Evolutionary conservation across 2,113 vertebrate genomes (phyloP).

Genomic region (Myotis yumanensis): DNA sequence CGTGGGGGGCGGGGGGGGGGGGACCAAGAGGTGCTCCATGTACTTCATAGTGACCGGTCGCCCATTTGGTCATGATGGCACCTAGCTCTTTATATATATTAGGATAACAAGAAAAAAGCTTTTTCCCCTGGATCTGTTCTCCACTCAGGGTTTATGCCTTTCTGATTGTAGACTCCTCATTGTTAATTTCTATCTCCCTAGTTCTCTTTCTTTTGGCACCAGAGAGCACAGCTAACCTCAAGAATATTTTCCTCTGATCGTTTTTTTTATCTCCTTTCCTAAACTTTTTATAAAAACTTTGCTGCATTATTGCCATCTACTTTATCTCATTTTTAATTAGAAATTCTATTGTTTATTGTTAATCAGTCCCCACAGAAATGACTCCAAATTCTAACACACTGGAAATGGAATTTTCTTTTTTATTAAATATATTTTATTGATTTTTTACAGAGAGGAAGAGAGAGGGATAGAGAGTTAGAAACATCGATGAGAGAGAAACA

Average conservation of each 20-base stretch:
- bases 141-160: not conserved
- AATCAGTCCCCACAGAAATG: not conserved
- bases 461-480: too few species aligned
- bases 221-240: not conserved
- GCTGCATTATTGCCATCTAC: not conserved
- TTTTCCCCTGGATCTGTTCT: not conserved
- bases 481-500: too few species aligned
- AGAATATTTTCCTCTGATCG: not conserved
- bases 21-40: too few species aligned
- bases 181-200: not conserved
- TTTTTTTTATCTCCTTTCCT: not conserved
- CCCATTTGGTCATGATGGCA: too few species aligned
- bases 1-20: too few species aligned
- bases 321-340: not conserved
- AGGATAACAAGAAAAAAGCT: not conserved
- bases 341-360: constrained; percentile 39
- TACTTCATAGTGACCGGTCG: too few species aligned
- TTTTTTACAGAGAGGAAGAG: too few species aligned
- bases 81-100: too few species aligned
- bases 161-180: not conserved
- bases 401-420: not conserved
- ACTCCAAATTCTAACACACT: not conserved
- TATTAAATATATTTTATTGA: too few species aligned
- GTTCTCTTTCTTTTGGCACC: not conserved
- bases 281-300: constrained; percentile 4